phyloP scores from a whole-genome alignment of 2,113 vertebrate genomes.

The Antigone vipio region DNA sequence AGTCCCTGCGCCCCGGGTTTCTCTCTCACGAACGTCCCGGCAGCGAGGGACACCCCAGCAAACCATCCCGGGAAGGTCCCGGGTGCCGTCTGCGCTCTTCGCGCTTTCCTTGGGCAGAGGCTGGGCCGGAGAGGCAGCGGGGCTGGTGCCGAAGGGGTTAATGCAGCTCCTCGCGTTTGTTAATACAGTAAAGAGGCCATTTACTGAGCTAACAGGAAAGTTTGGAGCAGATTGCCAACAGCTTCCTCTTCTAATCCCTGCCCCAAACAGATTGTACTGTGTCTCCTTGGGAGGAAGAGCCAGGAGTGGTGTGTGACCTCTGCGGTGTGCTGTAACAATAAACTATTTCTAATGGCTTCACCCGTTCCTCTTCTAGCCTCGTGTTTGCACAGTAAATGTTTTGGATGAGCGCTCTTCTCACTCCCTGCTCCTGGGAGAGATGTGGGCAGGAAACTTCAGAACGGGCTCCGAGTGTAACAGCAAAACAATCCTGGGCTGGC shows the following conservation, averaged over 20 bases:
- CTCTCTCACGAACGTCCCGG: accelerated
- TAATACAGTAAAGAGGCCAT: not conserved
- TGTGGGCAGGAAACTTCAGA: not conserved
- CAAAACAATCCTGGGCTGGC: not conserved
- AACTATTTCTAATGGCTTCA: not conserved
- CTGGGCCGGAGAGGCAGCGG: not conserved
- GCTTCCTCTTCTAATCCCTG: not conserved
- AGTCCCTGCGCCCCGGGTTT: accelerated
- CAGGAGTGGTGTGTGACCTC: not conserved
- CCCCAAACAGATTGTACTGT: not conserved
- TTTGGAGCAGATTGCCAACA: not conserved
- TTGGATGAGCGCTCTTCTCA: not conserved
- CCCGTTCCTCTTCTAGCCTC: not conserved
- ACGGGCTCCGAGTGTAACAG: accelerated
- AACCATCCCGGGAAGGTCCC: too few species aligned
- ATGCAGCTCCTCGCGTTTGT: not conserved
- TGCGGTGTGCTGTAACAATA: not conserved
- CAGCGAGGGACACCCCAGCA: accelerated
- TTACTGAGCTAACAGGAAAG: not conserved
- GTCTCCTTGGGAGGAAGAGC: conserved; percentile 6
- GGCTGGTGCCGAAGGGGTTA: not conserved
- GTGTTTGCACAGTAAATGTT: not conserved
- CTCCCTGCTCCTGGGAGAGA: not conserved
- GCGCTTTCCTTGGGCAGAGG: too few species aligned
- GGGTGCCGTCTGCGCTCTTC: not conserved